Percentiles rank a stretch among this genome's conserved stretches.
These are phyloP conservation scores for Tetragnatha versicolor DNA, from an alignment of 1,140 invertebrate genomes.

Conservation along the genomic window DNA sequence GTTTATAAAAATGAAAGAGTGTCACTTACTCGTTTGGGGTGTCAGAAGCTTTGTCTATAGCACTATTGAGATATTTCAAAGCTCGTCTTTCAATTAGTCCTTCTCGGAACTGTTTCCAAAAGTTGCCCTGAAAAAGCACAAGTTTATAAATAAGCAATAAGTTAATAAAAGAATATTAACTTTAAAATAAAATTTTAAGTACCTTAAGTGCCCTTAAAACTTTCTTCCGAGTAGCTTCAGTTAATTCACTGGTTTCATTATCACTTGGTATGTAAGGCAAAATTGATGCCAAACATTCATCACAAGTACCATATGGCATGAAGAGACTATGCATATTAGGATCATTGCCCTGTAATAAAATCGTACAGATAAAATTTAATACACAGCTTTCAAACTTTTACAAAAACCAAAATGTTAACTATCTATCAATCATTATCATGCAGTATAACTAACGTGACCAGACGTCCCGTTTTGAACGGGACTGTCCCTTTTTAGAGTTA, in stretches of 20 bases:
- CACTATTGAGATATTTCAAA: constrained; percentile 6
- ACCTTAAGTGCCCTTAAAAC: constrained; percentile 33
- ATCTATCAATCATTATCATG: too few species aligned
- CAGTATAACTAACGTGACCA: too few species aligned
- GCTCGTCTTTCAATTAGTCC: constrained; percentile 34
- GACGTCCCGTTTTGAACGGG: too few species aligned
- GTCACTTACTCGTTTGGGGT: neutral
- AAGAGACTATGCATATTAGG: constrained; percentile 20
- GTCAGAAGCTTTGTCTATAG: constrained; percentile 23
- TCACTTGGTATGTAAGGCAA: constrained; percentile 2
- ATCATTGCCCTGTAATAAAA: constrained; percentile 24
- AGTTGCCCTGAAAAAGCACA: constrained; percentile 7
- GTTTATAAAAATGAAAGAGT: neutral
- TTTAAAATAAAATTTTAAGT: neutral
- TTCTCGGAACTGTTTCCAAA: constrained; percentile 27
- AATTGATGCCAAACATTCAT: constrained; percentile 18
- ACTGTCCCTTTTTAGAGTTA: too few species aligned
- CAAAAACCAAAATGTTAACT: too few species aligned
- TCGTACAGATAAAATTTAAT: too few species aligned
- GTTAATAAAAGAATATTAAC: neutral
- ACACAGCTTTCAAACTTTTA: neutral
- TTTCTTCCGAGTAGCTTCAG: constrained; percentile 17
- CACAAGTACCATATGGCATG: constrained; percentile 36
- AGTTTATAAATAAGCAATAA: neutral
- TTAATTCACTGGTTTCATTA: constrained; percentile 4